Percentiles rank a stretch among this genome's conserved stretches.
Evolutionary conservation across 2,113 vertebrate genomes (phyloP).

Genomic region (Pygoscelis antarcticus): DNA sequence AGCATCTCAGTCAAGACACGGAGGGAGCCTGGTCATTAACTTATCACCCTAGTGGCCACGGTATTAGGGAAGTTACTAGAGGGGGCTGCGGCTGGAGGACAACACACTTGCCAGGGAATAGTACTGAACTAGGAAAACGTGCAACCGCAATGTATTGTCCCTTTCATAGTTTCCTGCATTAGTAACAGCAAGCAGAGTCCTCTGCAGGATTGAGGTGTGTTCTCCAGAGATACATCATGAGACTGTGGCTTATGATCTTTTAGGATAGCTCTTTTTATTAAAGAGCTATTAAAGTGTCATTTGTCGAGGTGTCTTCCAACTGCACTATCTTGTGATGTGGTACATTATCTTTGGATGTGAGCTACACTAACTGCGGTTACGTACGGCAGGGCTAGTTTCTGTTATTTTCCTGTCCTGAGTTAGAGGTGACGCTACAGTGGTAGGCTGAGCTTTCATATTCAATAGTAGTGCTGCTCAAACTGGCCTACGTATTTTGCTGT

Average conservation of each 20-base stretch:
- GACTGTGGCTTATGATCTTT: background rate
- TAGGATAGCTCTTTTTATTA: background rate
- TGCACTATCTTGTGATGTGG: accelerated
- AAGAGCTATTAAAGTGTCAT: background rate
- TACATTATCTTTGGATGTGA: background rate
- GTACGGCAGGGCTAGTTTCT: accelerated
- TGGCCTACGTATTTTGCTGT: background rate
- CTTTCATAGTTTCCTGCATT: background rate
- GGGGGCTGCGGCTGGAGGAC: background rate
- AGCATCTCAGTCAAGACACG: background rate
- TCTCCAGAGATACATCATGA: background rate
- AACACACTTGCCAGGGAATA: background rate
- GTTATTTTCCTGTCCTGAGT: background rate
- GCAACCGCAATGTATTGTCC: background rate
- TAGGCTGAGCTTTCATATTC: background rate
- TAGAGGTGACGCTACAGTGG: background rate
- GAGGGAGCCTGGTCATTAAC: background rate
- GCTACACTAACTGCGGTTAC: background rate
- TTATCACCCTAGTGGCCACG: background rate
- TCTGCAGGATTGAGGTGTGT: background rate
- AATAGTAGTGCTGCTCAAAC: background rate
- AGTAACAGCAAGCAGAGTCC: background rate
- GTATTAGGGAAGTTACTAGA: background rate
- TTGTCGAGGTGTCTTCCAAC: background rate
- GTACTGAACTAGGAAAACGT: background rate